These are phyloP conservation scores for Crotalus viridis DNA, from an alignment of 2,113 vertebrate species.

Conservation along the genomic window DNA sequence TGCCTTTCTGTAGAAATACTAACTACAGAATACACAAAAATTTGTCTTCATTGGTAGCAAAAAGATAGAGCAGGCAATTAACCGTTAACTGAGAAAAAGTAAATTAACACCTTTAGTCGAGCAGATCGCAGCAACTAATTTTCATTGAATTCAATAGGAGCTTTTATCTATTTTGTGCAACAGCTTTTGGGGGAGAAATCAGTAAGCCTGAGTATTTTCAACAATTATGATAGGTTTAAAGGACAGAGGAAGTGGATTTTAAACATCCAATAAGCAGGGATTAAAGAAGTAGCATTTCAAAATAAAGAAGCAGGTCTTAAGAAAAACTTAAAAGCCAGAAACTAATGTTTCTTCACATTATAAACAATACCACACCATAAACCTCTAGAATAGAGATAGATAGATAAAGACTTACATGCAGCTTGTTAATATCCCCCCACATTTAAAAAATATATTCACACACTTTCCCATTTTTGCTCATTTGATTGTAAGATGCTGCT, in stretches of 20 bases:
- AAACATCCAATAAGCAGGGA: neutral
- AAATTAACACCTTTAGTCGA: neutral
- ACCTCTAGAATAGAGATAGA: neutral
- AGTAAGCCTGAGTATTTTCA: neutral
- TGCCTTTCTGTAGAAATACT: slow-evolving; percentile 13
- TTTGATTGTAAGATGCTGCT: neutral
- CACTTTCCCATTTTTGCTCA: slow-evolving; percentile 1
- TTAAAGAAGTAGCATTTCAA: neutral
- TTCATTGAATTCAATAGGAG: neutral
- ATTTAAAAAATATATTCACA: neutral
- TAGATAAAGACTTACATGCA: neutral
- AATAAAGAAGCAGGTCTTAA: neutral
- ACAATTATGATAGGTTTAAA: neutral
- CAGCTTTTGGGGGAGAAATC: neutral
- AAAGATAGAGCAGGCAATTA: neutral
- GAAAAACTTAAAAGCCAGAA: neutral
- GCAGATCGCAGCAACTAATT: neutral
- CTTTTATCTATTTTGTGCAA: neutral
- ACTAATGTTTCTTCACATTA: neutral
- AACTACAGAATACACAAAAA: neutral
- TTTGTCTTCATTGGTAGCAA: neutral
- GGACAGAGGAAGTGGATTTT: neutral
- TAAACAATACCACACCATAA: neutral
- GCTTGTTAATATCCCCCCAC: neutral
- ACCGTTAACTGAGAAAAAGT: neutral